phyloP scores from a whole-genome alignment of 1,140 invertebrate genomes.

The Agrypnia vestita region DNA sequence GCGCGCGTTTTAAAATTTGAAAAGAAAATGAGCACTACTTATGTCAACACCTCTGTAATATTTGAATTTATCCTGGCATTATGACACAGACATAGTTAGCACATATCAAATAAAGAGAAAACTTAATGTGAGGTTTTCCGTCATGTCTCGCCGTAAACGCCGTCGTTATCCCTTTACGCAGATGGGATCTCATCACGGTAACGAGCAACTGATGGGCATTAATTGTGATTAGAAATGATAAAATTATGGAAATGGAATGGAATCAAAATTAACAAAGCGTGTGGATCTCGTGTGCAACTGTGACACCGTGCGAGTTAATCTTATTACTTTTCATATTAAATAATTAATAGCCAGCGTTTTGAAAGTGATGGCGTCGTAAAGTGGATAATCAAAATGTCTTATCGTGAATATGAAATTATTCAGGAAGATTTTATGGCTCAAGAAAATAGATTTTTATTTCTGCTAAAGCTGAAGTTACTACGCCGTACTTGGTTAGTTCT shows the following conservation, averaged over 20 bases:
- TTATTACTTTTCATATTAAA: not conserved
- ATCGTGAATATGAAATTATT: not conserved
- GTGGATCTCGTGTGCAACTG: not conserved
- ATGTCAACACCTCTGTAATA: too few relatives aligned
- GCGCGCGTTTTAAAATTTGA: too few relatives aligned
- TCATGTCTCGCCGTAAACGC: conserved; percentile 6
- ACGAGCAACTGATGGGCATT: not conserved
- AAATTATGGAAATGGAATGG: conserved; percentile 9
- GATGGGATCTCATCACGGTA: not conserved
- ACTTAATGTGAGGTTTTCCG: not conserved
- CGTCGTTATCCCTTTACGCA: not conserved
- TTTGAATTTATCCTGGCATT: too few relatives aligned
- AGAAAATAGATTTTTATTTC: too few relatives aligned
- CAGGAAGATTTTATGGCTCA: too few relatives aligned
- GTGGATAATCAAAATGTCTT: not conserved
- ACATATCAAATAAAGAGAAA: not conserved
- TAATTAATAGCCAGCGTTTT: not conserved
- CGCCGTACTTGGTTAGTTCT: too few relatives aligned
- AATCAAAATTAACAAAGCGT: conserved; percentile 30
- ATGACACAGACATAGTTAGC: not conserved
- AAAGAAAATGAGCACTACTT: too few relatives aligned
- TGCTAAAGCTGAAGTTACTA: too few relatives aligned
- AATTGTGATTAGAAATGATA: conserved; percentile 13
- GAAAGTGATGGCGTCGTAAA: not conserved
- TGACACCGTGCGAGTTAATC: not conserved